Base-by-base conservation (phyloP, 2,797 vertebrate species). In the Galaxias olidus region DNA sequence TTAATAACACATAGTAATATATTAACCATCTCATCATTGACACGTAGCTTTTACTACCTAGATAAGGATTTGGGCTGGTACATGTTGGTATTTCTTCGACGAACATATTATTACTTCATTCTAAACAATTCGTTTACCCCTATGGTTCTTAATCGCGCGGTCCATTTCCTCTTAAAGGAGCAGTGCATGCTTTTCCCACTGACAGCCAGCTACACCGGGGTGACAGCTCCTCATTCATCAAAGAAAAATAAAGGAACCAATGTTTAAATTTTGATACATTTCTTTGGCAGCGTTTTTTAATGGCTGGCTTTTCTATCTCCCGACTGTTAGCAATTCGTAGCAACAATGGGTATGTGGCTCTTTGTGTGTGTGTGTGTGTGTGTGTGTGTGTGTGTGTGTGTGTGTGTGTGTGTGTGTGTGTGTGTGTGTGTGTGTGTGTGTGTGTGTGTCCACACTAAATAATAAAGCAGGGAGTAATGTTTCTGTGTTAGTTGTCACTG, bases 131-230 rank as follows among this genome's bases (percentile, higher is more conserved):
- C 17, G 10, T 43, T 15, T 42, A 17, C 56, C 56, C 56, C 42
- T 44, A 58, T 17, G 5, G 44, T n/a, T 43, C 10, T 10, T 44
- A 1, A 18, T 58, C 41, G 15, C 44, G 15, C 42, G 56, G 10
- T 12, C 56, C 56, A 58, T 58, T 45, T 58, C 17, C 8, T 45
- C 56, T 58, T 58, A 58, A 58, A 58, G 56, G 42, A 17, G 14
- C 15, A n/a, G 56, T 42, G 15, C 8, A 5, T n/a, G 17, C 18
- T 57, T 58, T 58, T 17, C 30, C 30, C 30, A 30, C 30, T 58
- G 42, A 58, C 43, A 18, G 53, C 10, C 13, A 55, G 53, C 18
- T 13, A 55, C 20, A 55, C 18, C 18, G 3, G 30, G 30, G 2
- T 30, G 30, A 30, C 30, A 30, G 30, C 30, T 30, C 30, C 30